Conservation (phyloP, 2,113 vertebrate species). For the Acanthochromis polyacanthus region DNA sequence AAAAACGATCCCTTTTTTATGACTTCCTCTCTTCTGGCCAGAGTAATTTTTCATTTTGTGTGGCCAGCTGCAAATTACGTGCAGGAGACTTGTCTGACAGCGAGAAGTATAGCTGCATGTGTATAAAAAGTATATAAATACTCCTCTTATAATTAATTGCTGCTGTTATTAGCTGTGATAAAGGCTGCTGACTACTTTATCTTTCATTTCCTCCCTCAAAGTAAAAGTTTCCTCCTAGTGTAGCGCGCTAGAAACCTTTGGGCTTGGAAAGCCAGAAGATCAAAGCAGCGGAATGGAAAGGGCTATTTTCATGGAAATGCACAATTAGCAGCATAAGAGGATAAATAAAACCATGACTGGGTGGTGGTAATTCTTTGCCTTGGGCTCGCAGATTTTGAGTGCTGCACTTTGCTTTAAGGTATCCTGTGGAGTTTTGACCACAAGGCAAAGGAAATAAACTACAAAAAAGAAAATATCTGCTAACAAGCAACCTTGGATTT, state of each 20-base stretch:
- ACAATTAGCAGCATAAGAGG: constrained; percentile 10
- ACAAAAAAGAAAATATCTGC: neutral
- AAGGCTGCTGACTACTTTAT: constrained; percentile 27
- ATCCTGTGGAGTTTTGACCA: constrained; percentile 6
- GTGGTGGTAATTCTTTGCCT: neutral
- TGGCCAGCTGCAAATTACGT: constrained; percentile 62
- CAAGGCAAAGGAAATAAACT: neutral
- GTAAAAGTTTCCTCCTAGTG: constrained; percentile 8
- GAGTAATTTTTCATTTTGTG: constrained; percentile 68
- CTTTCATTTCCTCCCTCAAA: constrained; percentile 27
- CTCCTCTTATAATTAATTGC: constrained; percentile 34
- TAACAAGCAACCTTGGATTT: neutral
- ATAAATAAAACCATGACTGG: constrained; percentile 22
- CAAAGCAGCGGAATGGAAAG: constrained; percentile 11
- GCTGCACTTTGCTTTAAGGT: neutral
- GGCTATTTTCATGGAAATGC: constrained; percentile 28
- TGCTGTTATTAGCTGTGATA: constrained; percentile 41
- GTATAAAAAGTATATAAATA: constrained; percentile 35
- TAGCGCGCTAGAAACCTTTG: constrained; percentile 6
- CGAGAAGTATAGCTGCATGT: constrained; percentile 38
- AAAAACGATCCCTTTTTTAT: constrained; percentile 69
- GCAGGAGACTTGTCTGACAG: constrained; percentile 46
- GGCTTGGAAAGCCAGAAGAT: constrained; percentile 4
- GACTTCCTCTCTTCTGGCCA: constrained; percentile 66
- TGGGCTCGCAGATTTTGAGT: neutral